phyloP scores from a whole-genome alignment of 2,888 invertebrate species.

The Cremastinae sp. region DNA sequence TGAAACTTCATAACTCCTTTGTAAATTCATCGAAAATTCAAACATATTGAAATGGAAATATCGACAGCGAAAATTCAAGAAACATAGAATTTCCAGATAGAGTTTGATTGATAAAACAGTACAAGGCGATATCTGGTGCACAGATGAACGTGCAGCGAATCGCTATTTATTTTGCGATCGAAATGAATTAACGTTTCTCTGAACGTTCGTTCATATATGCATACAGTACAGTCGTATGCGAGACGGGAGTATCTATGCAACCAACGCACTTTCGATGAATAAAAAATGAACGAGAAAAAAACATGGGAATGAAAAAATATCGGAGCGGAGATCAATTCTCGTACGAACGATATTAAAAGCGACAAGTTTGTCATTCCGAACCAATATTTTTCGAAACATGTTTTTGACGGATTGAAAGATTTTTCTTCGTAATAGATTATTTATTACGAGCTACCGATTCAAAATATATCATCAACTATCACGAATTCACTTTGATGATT shows the following conservation, averaged over 20 bases:
- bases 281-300: slow-evolving; percentile 3
- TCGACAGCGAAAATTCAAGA: slow-evolving; percentile 39
- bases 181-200: slow-evolving; percentile 46
- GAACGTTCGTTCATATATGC: background rate
- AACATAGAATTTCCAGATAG: slow-evolving; percentile 26
- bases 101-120: slow-evolving; percentile 11
- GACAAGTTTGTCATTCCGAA: background rate
- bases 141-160: slow-evolving; percentile 35
- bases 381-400: too few species aligned
- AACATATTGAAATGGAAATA: slow-evolving; percentile 41
- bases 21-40: slow-evolving; percentile 30
- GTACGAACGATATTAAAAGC: background rate
- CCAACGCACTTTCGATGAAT: background rate
- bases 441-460: too few species aligned
- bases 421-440: too few species aligned
- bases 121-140: slow-evolving; percentile 31
- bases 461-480: too few species aligned
- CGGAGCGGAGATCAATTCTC: background rate
- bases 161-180: slow-evolving; percentile 47
- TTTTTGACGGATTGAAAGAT: too few species aligned
- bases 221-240: slow-evolving; percentile 17
- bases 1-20: background rate
- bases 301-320: background rate
- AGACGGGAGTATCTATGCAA: slow-evolving; percentile 4
- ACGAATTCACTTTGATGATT: slow-evolving; percentile 29